phyloP scores from a whole-genome alignment of 2,888 invertebrate species.

The Osedax frankpressi region DNA sequence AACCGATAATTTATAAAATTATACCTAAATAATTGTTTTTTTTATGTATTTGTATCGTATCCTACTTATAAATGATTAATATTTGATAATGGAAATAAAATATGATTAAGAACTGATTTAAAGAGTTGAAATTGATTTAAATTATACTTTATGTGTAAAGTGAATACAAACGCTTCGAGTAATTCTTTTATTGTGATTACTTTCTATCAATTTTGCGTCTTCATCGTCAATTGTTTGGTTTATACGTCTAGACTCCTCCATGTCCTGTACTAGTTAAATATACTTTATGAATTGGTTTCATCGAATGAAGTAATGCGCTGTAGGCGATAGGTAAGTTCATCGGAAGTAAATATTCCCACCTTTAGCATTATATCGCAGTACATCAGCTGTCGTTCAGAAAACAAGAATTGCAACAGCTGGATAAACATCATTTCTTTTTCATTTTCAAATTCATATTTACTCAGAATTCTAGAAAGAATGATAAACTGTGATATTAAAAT shows the following conservation, averaged over 20 bases:
- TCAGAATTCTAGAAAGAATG: conserved; percentile 46
- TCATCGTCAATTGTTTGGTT: conserved; percentile 50
- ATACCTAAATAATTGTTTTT: too few species aligned
- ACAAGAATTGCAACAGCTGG: conserved; percentile 74
- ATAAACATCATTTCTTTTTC: conserved; percentile 55
- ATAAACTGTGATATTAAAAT: too few species aligned
- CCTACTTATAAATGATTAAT: too few species aligned
- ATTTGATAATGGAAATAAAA: too few species aligned
- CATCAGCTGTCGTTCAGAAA: conserved; percentile 88
- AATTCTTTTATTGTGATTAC: background rate
- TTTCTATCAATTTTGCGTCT: background rate
- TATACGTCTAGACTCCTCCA: conserved; percentile 84
- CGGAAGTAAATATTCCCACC: background rate
- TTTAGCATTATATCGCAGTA: conserved; percentile 97
- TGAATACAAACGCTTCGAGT: background rate
- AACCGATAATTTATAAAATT: too few species aligned
- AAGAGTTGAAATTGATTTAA: too few species aligned
- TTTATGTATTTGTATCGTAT: too few species aligned
- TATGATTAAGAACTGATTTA: too few species aligned
- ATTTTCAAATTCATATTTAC: conserved; percentile 69
- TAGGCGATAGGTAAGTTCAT: background rate
- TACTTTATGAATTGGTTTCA: too few species aligned
- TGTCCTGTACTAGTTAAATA: conserved; percentile 61
- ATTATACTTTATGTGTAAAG: background rate
- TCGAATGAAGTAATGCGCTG: too few species aligned